These are phyloP conservation scores for Clivina fossor DNA, from an alignment of 2,888 invertebrate genomes.

Conservation along the genomic window DNA sequence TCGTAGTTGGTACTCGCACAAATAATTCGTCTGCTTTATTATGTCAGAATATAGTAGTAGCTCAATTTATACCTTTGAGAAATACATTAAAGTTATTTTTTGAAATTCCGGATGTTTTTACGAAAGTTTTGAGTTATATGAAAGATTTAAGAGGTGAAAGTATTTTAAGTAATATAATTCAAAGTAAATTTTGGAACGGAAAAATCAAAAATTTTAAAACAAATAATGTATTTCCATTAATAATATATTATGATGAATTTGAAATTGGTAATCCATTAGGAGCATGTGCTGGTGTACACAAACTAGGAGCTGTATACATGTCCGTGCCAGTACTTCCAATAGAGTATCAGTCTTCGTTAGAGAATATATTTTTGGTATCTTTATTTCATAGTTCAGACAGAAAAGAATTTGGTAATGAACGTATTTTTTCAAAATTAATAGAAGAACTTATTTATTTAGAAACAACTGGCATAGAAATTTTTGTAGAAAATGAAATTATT, in stretches of 20 bases:
- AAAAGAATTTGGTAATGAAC: conserved; percentile 26
- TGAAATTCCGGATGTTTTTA: conserved; percentile 1
- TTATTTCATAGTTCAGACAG: conserved; percentile 22
- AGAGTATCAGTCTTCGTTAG: conserved; percentile 14
- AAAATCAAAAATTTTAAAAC: conserved; percentile 7
- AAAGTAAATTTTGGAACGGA: conserved; percentile 14
- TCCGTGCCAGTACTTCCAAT: conserved; percentile 11
- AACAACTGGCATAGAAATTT: conserved; percentile 33
- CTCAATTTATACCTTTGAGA: conserved; percentile 2
- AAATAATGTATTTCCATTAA: conserved; percentile 13
- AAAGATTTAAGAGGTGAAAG: neutral
- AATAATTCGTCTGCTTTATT: conserved; percentile 1
- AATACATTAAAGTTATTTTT: neutral
- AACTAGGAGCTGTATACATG: conserved; percentile 29
- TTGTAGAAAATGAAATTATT: conserved; percentile 8
- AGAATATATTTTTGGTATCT: conserved; percentile 27
- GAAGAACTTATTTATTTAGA: conserved; percentile 37
- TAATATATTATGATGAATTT: conserved; percentile 26
- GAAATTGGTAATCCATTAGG: conserved; percentile 25
- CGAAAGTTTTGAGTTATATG: neutral
- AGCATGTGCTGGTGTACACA: conserved; percentile 15
- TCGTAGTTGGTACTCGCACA: conserved; percentile 3
- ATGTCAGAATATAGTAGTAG: neutral
- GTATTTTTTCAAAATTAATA: conserved; percentile 31
- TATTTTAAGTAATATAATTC: conserved; percentile 18